phyloP scores from a whole-genome alignment of 2,113 vertebrate genomes.

The Chlorocebus sabaeus region DNA sequence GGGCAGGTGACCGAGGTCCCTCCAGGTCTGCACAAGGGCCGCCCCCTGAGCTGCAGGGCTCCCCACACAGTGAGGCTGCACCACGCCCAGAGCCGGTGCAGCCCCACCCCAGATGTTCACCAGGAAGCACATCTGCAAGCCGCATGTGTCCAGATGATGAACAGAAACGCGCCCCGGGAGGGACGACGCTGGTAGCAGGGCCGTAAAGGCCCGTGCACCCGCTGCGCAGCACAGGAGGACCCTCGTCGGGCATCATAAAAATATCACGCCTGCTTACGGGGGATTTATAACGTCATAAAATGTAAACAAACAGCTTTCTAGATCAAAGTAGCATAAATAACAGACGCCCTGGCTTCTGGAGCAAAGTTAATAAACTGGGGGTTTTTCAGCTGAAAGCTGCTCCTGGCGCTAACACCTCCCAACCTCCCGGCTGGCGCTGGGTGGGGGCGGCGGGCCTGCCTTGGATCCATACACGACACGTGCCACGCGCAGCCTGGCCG shows the following conservation, averaged over 20 bases:
- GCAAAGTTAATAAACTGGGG: constrained; percentile 61
- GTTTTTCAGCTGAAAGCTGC: constrained; percentile 18
- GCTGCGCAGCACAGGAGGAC: constrained; percentile 50
- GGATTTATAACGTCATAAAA: constrained; percentile 82
- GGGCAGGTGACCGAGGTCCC: rapidly evolving
- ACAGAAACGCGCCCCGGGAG: constrained; percentile 37
- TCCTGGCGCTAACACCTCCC: neutral
- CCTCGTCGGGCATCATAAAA: constrained; percentile 73
- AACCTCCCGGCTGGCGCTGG: neutral
- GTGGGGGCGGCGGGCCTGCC: neutral
- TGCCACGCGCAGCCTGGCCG: neutral
- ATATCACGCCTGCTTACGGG: constrained; percentile 74
- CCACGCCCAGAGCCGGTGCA: rapidly evolving
- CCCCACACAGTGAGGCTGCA: rapidly evolving
- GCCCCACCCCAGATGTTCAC: constrained; percentile 51
- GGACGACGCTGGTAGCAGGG: constrained; percentile 70
- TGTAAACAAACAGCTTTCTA: constrained; percentile 84
- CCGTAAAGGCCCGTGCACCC: constrained; percentile 56
- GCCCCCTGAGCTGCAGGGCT: neutral
- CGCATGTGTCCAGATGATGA: constrained; percentile 23
- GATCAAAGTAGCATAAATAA: constrained; percentile 81
- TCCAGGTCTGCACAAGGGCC: neutral
- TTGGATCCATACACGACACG: rapidly evolving
- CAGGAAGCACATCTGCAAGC: constrained; percentile 75
- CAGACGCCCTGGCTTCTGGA: constrained; percentile 79